Base-by-base conservation (phyloP, 2,888 invertebrate species). In the Nemotelus pantherinus region DNA sequence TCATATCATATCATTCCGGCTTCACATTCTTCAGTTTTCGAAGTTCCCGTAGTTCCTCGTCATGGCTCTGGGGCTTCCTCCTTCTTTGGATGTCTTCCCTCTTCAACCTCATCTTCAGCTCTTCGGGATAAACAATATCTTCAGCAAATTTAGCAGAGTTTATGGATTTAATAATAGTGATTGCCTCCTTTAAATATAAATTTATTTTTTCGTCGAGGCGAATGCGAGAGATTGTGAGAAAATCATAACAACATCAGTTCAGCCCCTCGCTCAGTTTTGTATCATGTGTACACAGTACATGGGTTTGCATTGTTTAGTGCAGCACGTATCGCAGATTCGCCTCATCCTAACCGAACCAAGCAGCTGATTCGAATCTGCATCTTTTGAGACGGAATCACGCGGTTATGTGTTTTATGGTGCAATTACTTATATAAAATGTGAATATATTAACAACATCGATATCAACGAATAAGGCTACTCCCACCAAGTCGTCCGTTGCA, bases 151-250 rank as follows among this genome's bases (percentile, higher is more conserved):
- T 79, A 78, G 79, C 77, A 76, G 75, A 78, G 77, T 79, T 79
- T 78, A 78, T 79, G 67, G 68, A 68, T 79, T 78, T 79, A 79
- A 79, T 79, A 79, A 79, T 78, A 79, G 79, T 79, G 79, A 79
- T 79, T 79, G 79, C 79, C 79, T 79, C 75, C 79, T 79, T 79
- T 79, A 79, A 79, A 79, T 78, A 76, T 78, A 77, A 79, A 79
- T 79, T 79, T 78, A 79, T 77, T 79, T 79, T 77, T 79, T 76
- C 76, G 71, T 75, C 76, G 77, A 76, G 41, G 53, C 43, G 48
- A 67, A 71, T 44, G 9, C 60, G 39, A 57, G 57, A 79, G 77
- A 79, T 79, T 79, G 79, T 79, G 79, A 79, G 79, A 79, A 79
- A 79, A 79, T 79, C 76, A 77, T 77, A 79, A 77, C 79, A 79